phyloP scores from a whole-genome alignment of 2,888 invertebrate species.

The Spialia ferax region DNA sequence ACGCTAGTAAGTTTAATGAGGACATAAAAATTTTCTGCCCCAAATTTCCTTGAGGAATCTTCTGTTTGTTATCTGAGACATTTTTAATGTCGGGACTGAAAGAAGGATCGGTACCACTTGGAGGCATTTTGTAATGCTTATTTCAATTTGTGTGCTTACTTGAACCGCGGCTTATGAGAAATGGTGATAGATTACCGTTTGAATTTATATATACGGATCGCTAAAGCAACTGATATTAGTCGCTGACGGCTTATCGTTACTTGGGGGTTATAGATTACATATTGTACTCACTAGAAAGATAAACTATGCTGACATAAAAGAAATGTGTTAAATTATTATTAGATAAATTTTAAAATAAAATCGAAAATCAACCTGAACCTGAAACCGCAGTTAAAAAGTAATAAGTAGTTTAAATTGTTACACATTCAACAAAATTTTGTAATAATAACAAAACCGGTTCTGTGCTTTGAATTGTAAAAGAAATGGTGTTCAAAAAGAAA shows the following conservation, averaged over 20 bases:
- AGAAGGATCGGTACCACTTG: conserved; percentile 50
- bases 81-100: conserved; percentile 48
- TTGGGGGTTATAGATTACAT: conserved; percentile 52
- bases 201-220: conserved; percentile 46
- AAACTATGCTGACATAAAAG: conserved; percentile 11
- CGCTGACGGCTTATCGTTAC: conserved; percentile 53
- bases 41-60: conserved; percentile 48
- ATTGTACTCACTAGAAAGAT: conserved; percentile 23
- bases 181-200: conserved; percentile 33
- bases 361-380: too few relatives aligned
- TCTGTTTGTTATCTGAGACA: conserved; percentile 38
- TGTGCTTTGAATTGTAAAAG: too few relatives aligned
- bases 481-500: too few relatives aligned
- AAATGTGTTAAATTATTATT: too few relatives aligned
- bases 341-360: too few relatives aligned
- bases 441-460: too few relatives aligned
- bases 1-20: conserved; percentile 61
- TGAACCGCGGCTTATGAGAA: conserved; percentile 28
- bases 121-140: conserved; percentile 53
- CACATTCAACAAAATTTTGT: too few relatives aligned
- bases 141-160: conserved; percentile 24
- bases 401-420: too few relatives aligned
- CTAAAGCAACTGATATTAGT: conserved; percentile 46
- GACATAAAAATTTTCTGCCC: conserved; percentile 60
- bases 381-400: too few relatives aligned